Evolutionary conservation across 2,797 vertebrate genomes (phyloP).

Genomic region (Lacerta viridis): DNA sequence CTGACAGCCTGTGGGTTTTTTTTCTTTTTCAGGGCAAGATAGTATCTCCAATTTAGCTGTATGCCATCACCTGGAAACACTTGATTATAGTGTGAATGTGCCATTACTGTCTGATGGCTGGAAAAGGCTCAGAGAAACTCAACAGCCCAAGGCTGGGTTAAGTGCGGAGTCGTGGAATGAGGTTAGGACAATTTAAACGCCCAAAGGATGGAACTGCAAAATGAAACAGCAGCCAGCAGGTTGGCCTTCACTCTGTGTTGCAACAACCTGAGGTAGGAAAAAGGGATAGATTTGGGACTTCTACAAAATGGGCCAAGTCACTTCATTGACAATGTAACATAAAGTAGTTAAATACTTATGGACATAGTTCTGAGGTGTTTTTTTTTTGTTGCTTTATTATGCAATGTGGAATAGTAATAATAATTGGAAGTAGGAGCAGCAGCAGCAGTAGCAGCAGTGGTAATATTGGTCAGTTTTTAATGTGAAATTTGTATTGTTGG

Average conservation of each 20-base stretch:
- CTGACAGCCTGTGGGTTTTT: not conserved
- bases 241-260: not conserved
- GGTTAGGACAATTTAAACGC: not conserved
- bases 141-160: not conserved
- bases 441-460: no score
- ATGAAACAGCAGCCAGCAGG: not conserved
- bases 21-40: not conserved
- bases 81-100: slow-evolving; percentile 7
- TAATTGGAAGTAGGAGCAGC: no score
- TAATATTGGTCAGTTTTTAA: no score
- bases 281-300: not conserved
- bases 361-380: no score
- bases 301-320: not conserved
- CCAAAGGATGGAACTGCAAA: slow-evolving; percentile 1
- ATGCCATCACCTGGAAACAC: slow-evolving; percentile 21
- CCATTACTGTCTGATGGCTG: slow-evolving; percentile 7
- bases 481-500: no score
- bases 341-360: no score
- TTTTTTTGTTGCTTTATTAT: no score
- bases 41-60: slow-evolving; percentile 22
- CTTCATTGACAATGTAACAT: not conserved
- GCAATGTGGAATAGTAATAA: no score
- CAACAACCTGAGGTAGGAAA: not conserved
- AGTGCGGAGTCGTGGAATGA: not conserved
- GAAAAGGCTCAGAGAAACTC: slow-evolving; percentile 1